These are phyloP conservation scores for Germaria angustata DNA, from an alignment of 2,888 invertebrate genomes.

Conservation along the genomic window DNA sequence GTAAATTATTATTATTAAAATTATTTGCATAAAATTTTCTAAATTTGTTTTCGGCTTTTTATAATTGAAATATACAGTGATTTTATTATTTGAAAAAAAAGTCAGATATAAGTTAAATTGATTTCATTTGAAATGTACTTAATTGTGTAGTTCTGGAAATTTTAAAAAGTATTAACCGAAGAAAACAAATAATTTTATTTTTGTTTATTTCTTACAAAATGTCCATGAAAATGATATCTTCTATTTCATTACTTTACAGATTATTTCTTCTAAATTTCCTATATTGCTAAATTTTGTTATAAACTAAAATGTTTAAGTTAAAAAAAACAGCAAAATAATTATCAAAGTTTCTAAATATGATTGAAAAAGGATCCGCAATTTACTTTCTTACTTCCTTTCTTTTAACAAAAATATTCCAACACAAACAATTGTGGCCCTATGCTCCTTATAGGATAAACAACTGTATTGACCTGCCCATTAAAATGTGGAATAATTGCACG, in stretches of 20 bases:
- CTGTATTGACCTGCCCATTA: neutral
- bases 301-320: slow-evolving; percentile 15
- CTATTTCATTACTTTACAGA: neutral
- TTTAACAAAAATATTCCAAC: too few species aligned
- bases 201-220: slow-evolving; percentile 27
- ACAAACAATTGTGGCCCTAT: too few species aligned
- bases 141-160: neutral
- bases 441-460: neutral
- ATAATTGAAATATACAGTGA: neutral
- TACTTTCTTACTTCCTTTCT: neutral
- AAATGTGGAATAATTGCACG: neutral
- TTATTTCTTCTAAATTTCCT: neutral
- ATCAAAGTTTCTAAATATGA: neutral
- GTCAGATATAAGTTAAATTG: too few species aligned
- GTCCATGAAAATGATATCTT: slow-evolving; percentile 34
- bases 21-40: too few species aligned
- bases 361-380: too few species aligned
- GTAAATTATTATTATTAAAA: neutral
- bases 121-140: neutral
- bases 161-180: neutral
- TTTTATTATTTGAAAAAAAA: neutral
- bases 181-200: neutral
- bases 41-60: too few species aligned
- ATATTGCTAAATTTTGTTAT: neutral
- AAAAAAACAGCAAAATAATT: neutral